These are phyloP conservation scores for Daubentonia madagascariensis DNA, from an alignment of 2,113 vertebrate species.

Conservation along the genomic window DNA sequence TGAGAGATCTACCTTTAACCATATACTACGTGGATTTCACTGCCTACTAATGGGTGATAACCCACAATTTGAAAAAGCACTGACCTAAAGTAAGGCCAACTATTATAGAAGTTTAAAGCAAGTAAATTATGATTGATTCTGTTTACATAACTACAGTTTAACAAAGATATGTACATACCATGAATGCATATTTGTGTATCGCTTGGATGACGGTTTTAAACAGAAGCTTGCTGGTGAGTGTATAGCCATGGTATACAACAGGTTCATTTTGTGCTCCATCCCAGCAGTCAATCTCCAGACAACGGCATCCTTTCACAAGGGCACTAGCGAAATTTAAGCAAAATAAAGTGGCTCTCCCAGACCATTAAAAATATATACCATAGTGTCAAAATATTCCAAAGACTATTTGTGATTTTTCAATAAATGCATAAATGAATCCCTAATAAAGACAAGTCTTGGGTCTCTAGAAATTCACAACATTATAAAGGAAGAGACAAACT, in stretches of 20 bases:
- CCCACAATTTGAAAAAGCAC: background rate
- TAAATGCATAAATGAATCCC: background rate
- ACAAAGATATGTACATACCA: conserved; percentile 80
- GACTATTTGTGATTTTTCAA: background rate
- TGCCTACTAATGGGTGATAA: background rate
- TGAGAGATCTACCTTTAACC: background rate
- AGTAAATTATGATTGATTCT: background rate
- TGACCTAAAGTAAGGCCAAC: background rate
- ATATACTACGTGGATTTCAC: background rate
- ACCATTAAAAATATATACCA: background rate
- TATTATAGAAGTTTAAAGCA: background rate
- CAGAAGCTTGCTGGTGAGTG: conserved; percentile 89
- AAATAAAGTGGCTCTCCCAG: background rate
- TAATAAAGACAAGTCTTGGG: background rate
- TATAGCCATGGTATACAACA: conserved; percentile 90
- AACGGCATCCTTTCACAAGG: conserved; percentile 91
- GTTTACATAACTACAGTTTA: background rate
- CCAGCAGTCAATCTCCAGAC: conserved; percentile 94
- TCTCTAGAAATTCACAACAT: background rate
- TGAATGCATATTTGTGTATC: conserved; percentile 88
- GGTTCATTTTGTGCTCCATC: conserved; percentile 88
- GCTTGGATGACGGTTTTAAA: conserved; percentile 89
- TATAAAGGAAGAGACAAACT: background rate
- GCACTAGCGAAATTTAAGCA: conserved; percentile 80
- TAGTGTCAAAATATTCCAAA: background rate